A percentile compares a stretch with the other conserved stretches of the same genome.
These are phyloP conservation scores for Aphelocoma coerulescens DNA, from an alignment of 2,113 vertebrate genomes.

Conservation along the genomic window DNA sequence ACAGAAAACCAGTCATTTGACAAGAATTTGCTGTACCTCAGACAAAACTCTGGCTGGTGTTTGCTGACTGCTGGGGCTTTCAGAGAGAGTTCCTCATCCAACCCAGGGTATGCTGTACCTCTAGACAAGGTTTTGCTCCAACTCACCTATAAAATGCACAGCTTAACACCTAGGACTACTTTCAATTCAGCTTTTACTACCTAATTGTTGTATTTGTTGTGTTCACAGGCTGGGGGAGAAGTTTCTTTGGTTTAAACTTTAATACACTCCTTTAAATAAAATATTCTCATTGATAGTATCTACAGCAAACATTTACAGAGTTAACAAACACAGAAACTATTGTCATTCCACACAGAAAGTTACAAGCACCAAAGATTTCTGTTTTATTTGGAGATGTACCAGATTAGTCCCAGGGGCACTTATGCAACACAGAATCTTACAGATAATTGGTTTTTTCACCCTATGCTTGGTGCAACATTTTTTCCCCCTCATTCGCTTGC, in stretches of 20 bases:
- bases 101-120: too few species aligned
- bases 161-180: not conserved
- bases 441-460: not conserved
- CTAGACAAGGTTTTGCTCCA: not conserved
- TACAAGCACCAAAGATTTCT: not conserved
- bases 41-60: not conserved
- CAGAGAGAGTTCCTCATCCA: not conserved
- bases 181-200: not conserved
- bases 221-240: not conserved
- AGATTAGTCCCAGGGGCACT: slow-evolving; percentile 6
- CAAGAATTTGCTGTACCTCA: not conserved
- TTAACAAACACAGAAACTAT: not conserved
- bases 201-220: not conserved
- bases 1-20: not conserved
- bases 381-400: slow-evolving; percentile 45
- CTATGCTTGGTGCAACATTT: not conserved
- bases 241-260: not conserved
- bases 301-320: slow-evolving; percentile 3
- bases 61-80: not conserved
- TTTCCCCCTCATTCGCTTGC: not conserved
- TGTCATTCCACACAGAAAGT: not conserved
- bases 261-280: not conserved
- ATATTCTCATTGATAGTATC: not conserved
- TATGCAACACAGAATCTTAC: not conserved
- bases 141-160: not conserved